Base-by-base conservation (phyloP, 2,888 invertebrate species). In the Uropetala carovei region DNA sequence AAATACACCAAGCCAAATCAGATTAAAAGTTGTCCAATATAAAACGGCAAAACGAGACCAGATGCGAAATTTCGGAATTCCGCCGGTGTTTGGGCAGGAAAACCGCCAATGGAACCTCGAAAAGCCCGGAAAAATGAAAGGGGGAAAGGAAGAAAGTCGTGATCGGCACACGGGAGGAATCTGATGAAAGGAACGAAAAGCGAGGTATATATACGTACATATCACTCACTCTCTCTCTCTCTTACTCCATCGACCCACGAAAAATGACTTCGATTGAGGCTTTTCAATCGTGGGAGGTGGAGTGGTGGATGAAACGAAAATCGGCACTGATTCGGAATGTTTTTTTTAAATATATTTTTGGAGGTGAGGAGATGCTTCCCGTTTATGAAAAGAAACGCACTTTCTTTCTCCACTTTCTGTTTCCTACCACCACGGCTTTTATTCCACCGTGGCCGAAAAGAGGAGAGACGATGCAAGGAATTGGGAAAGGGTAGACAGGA, bases 261-360 rank as follows among this genome's bases (percentile, higher is more conserved):
- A 22, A 75, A 75, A 75, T 75, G 22, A 27, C 75, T 75, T 27
- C 75, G 22, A 75, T 75, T 75, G 75, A 75, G 75, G n/a, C 68
- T n/a, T 68, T 68, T n/a, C 68, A 43, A 18, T 68, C 68, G 68
- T 11, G 68, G n/a, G 64, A 43, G 43, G 43, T 43, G 43, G 43
- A 43, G 43, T 16, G 64, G 7, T n/a, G 27, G 18, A 75, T 75
- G 75, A 75, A 75, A 75, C n/a, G 22, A 75, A 75, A 27, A 27
- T 75, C 43, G 75, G 22, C 27, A 75, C 75, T 75, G 75, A 75
- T 75, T 75, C 75, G 11, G 75, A 27, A 27, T 75, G 22, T 27
- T 4, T 3, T 11, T 22, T 43, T 43, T n/a, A n/a, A 75, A 75
- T 75, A 75, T 22, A n/a, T n/a, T 3, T 43, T 43, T 43, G 43